Evolutionary conservation across 2,888 invertebrate genomes (phyloP), one percentile per base, ranked within the genome.

Genomic region (Zygothrica quintamaculata): DNA sequence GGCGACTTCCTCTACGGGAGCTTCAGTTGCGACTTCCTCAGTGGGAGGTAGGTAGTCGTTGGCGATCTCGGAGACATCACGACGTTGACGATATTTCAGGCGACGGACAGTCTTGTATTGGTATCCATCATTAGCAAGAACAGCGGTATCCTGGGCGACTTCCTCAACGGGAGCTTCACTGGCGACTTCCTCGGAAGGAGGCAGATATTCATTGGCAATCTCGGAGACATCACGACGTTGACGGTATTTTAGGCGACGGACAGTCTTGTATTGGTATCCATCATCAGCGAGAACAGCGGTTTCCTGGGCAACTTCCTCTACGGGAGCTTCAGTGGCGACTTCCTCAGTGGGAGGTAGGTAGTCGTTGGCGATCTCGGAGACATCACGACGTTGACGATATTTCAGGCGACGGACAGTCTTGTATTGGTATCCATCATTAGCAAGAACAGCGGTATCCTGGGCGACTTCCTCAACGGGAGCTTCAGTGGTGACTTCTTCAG

Each of bases 81-180:
- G 79, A 12, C 77, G 81, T 0, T 70, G 69, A 11, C 78, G 77
- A 33, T 67, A 77, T 42, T 84, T 84, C 34, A 80, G 47, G 3
- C 74, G 73, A 13, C 81, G 75, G 0, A 84, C 71, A n/a, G 84
- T 75, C 57, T 84, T 87, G 55, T 87, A 87, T 13, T 77, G 70
- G 56, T 80, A 81, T 0, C 77, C 79, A 59, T 79, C 67, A 0
- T 53, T 62, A 8, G 34, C 66, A 1, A 78, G 61, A 1, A 67
- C 67, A 43, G 77, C 77, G 0, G 77, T 60, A 1, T 76, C 74
- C n/a, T 76, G 68, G 16, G 48, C 55, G 1, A 46, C 58, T 33
- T 65, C 70, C 0, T 71, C 71, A 11, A 62, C 34, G 1, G 71
- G 66, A 0, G 36, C 65, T 15, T 74, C 74, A 4, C 68, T 50